A percentile compares a stretch with the other conserved stretches of the same genome.
phyloP scores from a whole-genome alignment of 2,888 invertebrate genomes.

The Nemapogon koenigi region DNA sequence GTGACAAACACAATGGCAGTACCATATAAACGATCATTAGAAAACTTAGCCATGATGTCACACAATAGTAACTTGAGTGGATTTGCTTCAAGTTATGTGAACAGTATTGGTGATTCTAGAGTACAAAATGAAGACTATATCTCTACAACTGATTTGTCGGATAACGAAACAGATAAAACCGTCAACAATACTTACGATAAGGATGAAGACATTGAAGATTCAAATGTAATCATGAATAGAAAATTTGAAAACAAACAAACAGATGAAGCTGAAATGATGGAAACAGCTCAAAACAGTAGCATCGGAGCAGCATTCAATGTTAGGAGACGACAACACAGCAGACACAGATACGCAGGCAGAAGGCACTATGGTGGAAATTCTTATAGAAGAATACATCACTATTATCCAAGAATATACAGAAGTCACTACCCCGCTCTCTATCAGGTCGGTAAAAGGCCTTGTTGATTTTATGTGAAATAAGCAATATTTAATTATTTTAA shows the following conservation, averaged over 20 bases:
- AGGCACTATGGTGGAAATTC: neutral
- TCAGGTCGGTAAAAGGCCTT: too few relatives aligned
- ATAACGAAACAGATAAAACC: too few relatives aligned
- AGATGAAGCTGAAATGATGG: slow-evolving; percentile 36
- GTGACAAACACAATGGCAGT: neutral
- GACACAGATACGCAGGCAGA: slow-evolving; percentile 1
- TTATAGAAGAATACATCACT: slow-evolving; percentile 1
- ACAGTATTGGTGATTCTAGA: too few relatives aligned
- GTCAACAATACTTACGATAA: too few relatives aligned
- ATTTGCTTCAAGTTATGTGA: too few relatives aligned
- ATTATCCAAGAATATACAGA: slow-evolving; percentile 4
- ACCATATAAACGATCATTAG: neutral
- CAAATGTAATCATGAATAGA: too few relatives aligned
- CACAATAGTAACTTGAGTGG: neutral
- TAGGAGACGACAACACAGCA: slow-evolving; percentile 1
- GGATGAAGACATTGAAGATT: too few relatives aligned
- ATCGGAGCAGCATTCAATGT: slow-evolving; percentile 4
- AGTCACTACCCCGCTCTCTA: slow-evolving; percentile 7
- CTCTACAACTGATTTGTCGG: too few relatives aligned
- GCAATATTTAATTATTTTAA: too few relatives aligned
- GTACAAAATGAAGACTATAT: too few relatives aligned
- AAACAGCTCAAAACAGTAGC: slow-evolving; percentile 20
- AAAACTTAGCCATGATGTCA: neutral
- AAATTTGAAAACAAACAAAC: too few relatives aligned
- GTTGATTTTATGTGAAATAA: too few relatives aligned